Percentiles rank a stretch among this genome's conserved stretches.
Evolutionary conservation across 2,113 vertebrate genomes (phyloP).

Genomic region (Jaculus jaculus): DNA sequence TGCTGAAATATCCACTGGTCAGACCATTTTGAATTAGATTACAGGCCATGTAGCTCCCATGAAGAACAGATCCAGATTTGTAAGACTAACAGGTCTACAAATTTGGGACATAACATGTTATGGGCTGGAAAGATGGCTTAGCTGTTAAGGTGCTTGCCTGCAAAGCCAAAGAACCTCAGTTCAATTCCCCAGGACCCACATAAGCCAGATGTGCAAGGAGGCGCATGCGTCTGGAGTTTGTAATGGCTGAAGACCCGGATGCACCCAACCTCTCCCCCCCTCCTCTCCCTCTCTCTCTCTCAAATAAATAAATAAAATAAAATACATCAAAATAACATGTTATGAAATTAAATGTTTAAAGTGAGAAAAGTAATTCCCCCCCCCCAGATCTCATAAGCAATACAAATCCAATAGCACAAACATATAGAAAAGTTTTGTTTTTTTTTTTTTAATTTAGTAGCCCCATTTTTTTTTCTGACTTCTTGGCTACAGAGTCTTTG

Average conservation of each 20-base stretch:
- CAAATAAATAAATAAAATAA: too few species aligned
- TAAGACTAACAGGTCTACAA: not conserved
- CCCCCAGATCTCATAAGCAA: not conserved
- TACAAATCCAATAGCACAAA: not conserved
- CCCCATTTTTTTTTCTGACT: not conserved
- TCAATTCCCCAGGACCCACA: too few species aligned
- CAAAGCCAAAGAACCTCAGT: too few species aligned
- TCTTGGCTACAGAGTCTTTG: not conserved
- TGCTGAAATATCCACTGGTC: not conserved
- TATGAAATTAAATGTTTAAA: not conserved
- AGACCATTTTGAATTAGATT: not conserved
- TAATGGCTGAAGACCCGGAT: too few species aligned
- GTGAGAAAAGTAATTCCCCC: not conserved
- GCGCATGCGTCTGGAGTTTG: too few species aligned
- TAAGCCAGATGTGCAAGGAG: too few species aligned
- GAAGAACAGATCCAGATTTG: not conserved
- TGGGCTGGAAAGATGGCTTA: too few species aligned
- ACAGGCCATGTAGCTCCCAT: not conserved
- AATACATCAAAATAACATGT: not conserved
- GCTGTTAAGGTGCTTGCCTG: too few species aligned
- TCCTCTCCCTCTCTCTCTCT: too few species aligned
- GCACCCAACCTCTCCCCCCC: too few species aligned
- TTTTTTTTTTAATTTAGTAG: constrained; percentile 11
- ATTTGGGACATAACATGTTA: not conserved
- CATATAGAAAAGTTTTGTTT: not conserved